Evolutionary conservation across 2,113 vertebrate species (phyloP), one percentile per base, ranked within the genome.

Genomic region (Synchiropus splendidus): DNA sequence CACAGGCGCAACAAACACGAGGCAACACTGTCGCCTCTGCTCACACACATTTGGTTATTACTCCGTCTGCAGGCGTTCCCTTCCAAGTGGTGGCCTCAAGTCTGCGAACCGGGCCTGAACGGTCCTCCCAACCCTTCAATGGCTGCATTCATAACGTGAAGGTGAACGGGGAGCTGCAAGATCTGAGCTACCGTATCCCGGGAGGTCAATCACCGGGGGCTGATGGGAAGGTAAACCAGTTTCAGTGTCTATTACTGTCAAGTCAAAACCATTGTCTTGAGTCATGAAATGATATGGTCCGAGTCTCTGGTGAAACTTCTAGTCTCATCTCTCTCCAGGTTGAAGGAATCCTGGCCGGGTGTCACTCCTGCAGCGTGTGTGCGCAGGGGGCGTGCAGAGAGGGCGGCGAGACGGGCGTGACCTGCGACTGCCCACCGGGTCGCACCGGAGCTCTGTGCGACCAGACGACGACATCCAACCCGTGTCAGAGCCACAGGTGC

Each of bases 61-160:
- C 56, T 30, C 16, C 27, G 2, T 15, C 2, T 35, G n/a, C 64
- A 98, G 94, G 94, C 10, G 89, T 92, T 18, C 91, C 94, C 0
- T 84, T 88, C 32, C 83, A 86, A 43, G 86, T 89, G 1, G 88
- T 89, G 38, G 78, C 90, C 15, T 87, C 86, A 0, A 88, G 89
- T 3, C 56, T 96, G 35, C 90, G 92, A 38, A 85, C 91, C 15
- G 87, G 90, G 5, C 69, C 86, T 0, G 93, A 97, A 13, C 87
- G 90, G 12, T 79, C 85, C 1, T 86, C 85, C 16, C 92, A 88
- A 10, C 83, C 86, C 32, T 96, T 98, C 50, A 90, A 89, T 0
- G 95, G 95, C 39, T 98, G 95, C 54, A 90, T 98, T 56, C 91
- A 93, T 0, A 90, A 97, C 0, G 89, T 97, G 31, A 82, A 86